Evolutionary conservation across 53 echinoderm and acorn worm species (phyloP), one percentile per base, ranked within the genome.

Genomic region (Luidia sarsii): DNA sequence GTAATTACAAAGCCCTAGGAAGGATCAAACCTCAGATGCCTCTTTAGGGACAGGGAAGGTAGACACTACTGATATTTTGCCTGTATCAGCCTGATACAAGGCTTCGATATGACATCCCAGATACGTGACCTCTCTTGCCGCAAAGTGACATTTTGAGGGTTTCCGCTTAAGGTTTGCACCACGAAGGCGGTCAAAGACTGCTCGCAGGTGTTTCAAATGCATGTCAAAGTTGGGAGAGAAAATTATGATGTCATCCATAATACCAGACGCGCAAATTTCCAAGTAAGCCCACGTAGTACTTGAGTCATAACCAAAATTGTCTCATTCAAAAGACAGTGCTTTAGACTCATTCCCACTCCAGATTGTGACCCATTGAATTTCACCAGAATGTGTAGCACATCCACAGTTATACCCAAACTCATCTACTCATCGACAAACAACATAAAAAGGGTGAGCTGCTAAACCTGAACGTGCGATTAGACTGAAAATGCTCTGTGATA

Each of bases 251-350:
- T 62, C 87, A 55, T 87, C 80, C 5, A 87, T 62, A 50, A 87
- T 4, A 81, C 81, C 14, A n/a, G n/a, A n/a, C 81, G 70, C 23
- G 87, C 71, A 46, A 70, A 87, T 38, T 71, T 70, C 87, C 87
- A 87, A 37, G 55, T 81, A 3, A 87, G 61, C 35, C 72, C 81
- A 15, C 80, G 68, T 4, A 85, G 54, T 0, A 85, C 85, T 16
- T 15, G 18, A 21, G 65, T 21, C 82, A 82, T 82, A 6, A 83
- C n/a, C 35, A 68, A 54, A 0, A 54, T 65, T 9, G 74, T 68
- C 9, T 37, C 55, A 38, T 71, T 75, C 29, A 50, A 30, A 5
- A 86, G 15, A 14, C 70, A n/a, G n/a, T n/a, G n/a, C n/a, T n/a
- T n/a, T n/a, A n/a, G n/a, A n/a, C n/a, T n/a, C n/a, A n/a, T n/a